A percentile compares a stretch with the other conserved stretches of the same genome.
Conservation (phyloP, 2,797 vertebrate species). For the Gymnocypris eckloni region DNA sequence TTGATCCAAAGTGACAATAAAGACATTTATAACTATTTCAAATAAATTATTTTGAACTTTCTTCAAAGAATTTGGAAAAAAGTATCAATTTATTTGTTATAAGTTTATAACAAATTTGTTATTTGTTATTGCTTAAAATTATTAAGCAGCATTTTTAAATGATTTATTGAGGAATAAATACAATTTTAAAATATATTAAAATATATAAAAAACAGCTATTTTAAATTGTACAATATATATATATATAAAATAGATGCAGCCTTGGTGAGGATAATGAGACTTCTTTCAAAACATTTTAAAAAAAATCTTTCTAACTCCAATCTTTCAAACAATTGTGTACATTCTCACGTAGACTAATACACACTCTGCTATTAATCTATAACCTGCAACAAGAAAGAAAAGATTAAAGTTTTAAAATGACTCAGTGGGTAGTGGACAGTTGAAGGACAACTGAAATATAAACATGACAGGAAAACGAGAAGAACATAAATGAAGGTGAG, state of each 20-base stretch:
- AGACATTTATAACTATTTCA: not conserved
- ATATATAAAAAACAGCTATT: not conserved
- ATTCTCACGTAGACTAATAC: constrained; percentile 42
- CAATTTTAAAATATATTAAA: not conserved
- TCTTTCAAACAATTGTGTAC: not conserved
- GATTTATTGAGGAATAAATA: not conserved
- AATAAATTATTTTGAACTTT: not conserved
- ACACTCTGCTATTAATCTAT: constrained; percentile 58
- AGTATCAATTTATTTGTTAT: no score
- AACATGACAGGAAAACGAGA: constrained; percentile 59
- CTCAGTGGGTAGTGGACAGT: constrained; percentile 56
- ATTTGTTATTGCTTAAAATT: no score
- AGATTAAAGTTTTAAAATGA: constrained; percentile 70
- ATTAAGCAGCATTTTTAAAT: not conserved
- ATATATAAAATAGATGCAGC: not conserved
- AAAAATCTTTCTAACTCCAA: not conserved
- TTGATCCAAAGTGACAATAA: not conserved
- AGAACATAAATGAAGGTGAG: constrained; percentile 12
- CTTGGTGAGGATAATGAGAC: not conserved
- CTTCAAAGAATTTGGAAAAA: not conserved
- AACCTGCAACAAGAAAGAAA: constrained; percentile 59
- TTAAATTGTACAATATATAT: not conserved
- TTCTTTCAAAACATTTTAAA: not conserved
- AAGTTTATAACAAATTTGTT: no score
- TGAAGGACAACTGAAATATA: constrained; percentile 65